Evolutionary conservation across 2,888 invertebrate species (phyloP), one percentile per base, ranked within the genome.

Genomic region (Aromia moschata): DNA sequence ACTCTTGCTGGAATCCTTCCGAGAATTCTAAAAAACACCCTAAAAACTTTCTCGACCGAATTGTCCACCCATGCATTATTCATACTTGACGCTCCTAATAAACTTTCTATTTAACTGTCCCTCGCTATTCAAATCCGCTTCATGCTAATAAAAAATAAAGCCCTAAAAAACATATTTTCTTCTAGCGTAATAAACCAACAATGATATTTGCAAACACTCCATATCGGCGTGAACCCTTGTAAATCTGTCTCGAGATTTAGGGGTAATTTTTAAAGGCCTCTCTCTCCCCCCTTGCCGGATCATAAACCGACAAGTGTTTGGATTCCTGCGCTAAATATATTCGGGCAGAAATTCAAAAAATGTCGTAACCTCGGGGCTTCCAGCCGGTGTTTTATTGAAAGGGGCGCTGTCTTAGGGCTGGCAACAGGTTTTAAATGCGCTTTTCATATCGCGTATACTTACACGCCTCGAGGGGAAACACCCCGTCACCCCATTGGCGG

Each of bases 381-480:
- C 58, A 64, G 68, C 62, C 59, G 63, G 63, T 62, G 56, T 68
- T 70, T 70, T 70, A 71, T 72, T 70, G 69, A 72, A 73, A 71
- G 73, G 69, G 73, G 68, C 65, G 67, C 53, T 56, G 25, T 62
- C 65, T 68, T 59, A 68, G 62, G 65, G 68, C 65, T 68, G 62
- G 75, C 77, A 78, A 77, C 78, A 78, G 78, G 78, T 78, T 78
- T 51, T 74, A 77, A 77, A 77, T 77, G 77, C 69, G 72, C 73
- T 76, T 76, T 76, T 77, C 74, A 76, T 76, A 75, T 71, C 70
- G 62, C 70, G 71, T 70, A 73, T 70, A 70, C 73, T 69, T 74
- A 67, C 61, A 65, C 64, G 56, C 60, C 58, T 60, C 67, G 67
- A 62, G 65, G 74, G 73, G 70, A 63, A 67, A 62, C 60, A 51